Evolutionary conservation across 2,797 vertebrate genomes (phyloP).

Genomic region (Characodon lateralis): DNA sequence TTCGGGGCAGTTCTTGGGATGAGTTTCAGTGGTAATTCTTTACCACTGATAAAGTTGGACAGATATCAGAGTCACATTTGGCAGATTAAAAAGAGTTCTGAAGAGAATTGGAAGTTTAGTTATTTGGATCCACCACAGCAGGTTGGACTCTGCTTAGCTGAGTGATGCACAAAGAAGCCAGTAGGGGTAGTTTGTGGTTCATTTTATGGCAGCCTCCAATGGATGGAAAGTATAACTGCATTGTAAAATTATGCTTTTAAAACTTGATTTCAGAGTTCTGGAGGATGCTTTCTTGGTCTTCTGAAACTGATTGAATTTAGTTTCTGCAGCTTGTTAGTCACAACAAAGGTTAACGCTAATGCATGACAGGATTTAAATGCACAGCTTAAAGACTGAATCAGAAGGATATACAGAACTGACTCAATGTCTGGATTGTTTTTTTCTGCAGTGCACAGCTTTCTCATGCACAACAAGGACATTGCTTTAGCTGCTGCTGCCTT

Average conservation of each 20-base stretch:
- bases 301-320: neutral
- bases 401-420: neutral
- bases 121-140: neutral
- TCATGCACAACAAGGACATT: neutral
- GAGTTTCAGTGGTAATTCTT: neutral
- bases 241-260: neutral
- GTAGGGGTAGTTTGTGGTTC: neutral
- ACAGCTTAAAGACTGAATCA: neutral
- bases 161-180: neutral
- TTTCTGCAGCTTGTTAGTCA: neutral
- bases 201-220: neutral
- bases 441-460: neutral
- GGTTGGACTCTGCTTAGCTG: neutral
- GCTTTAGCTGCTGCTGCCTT: neutral
- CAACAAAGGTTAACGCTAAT: neutral
- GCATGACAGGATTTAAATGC: neutral
- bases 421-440: neutral
- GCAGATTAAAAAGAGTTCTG: neutral
- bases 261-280: neutral
- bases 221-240: neutral
- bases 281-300: neutral
- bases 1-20: slow-evolving; percentile 11
- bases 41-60: neutral
- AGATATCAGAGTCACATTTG: neutral
- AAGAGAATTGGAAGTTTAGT: neutral